phyloP scores from a whole-genome alignment of 2,888 invertebrate species.

The Machimus atricapillus region DNA sequence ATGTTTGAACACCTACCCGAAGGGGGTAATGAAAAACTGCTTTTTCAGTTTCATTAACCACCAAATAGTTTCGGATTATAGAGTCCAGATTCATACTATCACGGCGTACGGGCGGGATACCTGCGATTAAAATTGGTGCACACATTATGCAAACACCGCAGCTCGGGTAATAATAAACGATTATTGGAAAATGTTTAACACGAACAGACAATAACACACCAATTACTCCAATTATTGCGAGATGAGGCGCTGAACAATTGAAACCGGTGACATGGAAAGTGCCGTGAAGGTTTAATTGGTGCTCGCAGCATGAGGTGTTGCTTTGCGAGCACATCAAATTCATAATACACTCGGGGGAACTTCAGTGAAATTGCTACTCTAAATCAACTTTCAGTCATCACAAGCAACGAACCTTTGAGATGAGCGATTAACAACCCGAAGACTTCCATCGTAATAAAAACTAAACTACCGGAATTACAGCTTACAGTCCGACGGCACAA shows the following conservation, averaged over 20 bases:
- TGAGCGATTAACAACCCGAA: background rate
- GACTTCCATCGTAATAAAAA: background rate
- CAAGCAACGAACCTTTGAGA: background rate
- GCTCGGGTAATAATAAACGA: background rate
- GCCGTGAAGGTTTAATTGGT: background rate
- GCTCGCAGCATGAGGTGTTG: background rate
- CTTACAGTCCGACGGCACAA: background rate
- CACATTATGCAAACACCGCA: background rate
- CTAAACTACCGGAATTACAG: background rate
- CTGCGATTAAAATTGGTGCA: background rate
- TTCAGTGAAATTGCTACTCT: background rate
- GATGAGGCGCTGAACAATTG: background rate
- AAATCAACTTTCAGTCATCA: background rate
- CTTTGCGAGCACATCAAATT: background rate
- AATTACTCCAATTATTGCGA: background rate
- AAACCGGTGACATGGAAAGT: background rate
- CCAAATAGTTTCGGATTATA: background rate
- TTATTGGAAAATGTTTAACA: background rate
- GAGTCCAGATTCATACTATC: background rate
- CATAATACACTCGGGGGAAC: background rate
- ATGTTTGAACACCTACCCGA: background rate
- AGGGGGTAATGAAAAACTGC: background rate
- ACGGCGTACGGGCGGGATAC: background rate
- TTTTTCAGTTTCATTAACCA: background rate
- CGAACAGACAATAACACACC: background rate